Evolutionary conservation across 2,888 invertebrate genomes (phyloP).

Genomic region (Magallana nippona): DNA sequence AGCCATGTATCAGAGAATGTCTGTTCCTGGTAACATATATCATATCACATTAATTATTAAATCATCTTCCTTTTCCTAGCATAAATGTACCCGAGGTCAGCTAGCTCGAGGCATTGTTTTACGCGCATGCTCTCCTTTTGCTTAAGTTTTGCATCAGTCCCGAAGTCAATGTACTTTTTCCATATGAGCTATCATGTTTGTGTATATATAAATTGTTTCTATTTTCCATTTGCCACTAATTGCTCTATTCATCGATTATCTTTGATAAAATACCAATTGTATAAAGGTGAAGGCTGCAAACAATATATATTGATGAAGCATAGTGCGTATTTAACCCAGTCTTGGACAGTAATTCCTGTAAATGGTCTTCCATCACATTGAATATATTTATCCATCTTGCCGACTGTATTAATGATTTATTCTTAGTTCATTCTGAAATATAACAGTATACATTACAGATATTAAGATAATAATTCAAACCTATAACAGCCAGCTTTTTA

Average conservation of each 20-base stretch:
- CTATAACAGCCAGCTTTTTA: not conserved
- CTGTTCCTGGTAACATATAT: too few relatives aligned
- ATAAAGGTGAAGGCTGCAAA: constrained; percentile 1
- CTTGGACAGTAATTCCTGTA: not conserved
- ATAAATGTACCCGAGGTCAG: too few relatives aligned
- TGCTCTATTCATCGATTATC: not conserved
- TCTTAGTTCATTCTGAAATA: not conserved
- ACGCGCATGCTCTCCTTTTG: too few relatives aligned
- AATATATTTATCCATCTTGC: not conserved
- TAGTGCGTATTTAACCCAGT: constrained; percentile 5
- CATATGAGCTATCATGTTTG: too few relatives aligned
- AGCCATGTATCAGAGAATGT: too few relatives aligned
- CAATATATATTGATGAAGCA: constrained; percentile 8
- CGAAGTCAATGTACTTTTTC: too few relatives aligned
- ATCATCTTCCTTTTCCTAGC: too few relatives aligned
- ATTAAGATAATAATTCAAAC: constrained; percentile 13
- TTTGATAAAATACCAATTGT: not conserved
- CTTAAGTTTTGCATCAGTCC: too few relatives aligned
- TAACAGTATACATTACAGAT: constrained; percentile 3
- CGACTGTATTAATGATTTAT: not conserved
- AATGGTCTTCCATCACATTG: not conserved
- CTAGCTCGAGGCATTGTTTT: too few relatives aligned
- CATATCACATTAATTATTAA: too few relatives aligned
- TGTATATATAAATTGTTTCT: not conserved
- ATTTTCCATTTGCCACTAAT: constrained; percentile 16